phyloP scores from a whole-genome alignment of 2,888 invertebrate species.

The Celastrina argiolus region DNA sequence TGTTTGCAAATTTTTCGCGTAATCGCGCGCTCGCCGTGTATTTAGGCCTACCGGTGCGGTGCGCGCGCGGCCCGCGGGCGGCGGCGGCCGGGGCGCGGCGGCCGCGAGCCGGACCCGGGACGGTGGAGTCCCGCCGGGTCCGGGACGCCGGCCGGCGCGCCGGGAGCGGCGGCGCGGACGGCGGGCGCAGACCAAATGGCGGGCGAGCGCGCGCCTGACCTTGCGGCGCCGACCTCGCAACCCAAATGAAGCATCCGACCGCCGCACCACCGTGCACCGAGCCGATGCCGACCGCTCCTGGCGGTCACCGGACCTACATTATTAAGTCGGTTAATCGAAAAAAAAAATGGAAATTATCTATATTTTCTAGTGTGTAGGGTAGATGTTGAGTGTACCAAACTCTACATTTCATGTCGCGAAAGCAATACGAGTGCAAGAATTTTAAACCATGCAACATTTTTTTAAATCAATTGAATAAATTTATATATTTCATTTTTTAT shows the following conservation, averaged over 20 bases:
- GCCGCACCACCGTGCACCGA: background rate
- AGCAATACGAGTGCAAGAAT: background rate
- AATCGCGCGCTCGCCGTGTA: conserved; percentile 44
- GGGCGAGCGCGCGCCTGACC: conserved; percentile 43
- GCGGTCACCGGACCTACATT: background rate
- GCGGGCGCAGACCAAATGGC: conserved; percentile 53
- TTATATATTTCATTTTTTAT: too few relatives aligned
- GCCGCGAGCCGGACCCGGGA: conserved; percentile 16
- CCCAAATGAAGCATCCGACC: conserved; percentile 51
- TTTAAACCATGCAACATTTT: background rate
- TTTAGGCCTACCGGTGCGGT: conserved; percentile 59
- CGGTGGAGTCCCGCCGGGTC: conserved; percentile 26
- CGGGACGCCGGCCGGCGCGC: conserved; percentile 26
- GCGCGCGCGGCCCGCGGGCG: conserved; percentile 34
- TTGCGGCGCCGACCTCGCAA: conserved; percentile 45
- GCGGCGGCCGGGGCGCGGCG: conserved; percentile 23
- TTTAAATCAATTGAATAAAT: background rate
- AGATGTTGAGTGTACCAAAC: background rate
- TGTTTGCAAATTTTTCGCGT: conserved; percentile 64
- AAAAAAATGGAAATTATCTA: background rate
- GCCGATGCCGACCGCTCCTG: background rate
- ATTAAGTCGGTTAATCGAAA: background rate
- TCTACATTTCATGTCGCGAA: background rate
- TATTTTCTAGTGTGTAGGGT: too few relatives aligned
- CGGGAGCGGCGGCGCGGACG: conserved; percentile 45